These are phyloP conservation scores for Sus scrofa DNA, from an alignment of 2,113 vertebrate genomes.

Conservation along the genomic window T2T-Sscrofa CM000824.6:83576501-83577000, in stretches of 20 bases:
- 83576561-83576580: too few relatives aligned
- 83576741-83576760: not conserved
- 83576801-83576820: not conserved
- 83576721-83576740: not conserved
- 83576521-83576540: not conserved
- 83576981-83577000: not conserved
- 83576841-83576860: not conserved
- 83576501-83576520: not conserved
- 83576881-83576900: slow-evolving; percentile 20
- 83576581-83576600: not conserved
- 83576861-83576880: not conserved
- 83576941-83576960: not conserved
- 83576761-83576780: not conserved
- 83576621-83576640: not conserved
- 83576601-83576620: not conserved
- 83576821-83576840: slow-evolving; percentile 15
- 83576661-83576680: not conserved
- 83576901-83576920: not conserved
- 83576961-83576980: not conserved
- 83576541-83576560: not conserved
- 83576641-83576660: too few relatives aligned
- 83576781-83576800: not conserved
- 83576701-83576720: not conserved
- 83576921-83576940: not conserved
- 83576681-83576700: not conserved